These are phyloP conservation scores for Prosapia bicincta DNA, from an alignment of 2,888 invertebrate species.

Conservation along the genomic window DNA sequence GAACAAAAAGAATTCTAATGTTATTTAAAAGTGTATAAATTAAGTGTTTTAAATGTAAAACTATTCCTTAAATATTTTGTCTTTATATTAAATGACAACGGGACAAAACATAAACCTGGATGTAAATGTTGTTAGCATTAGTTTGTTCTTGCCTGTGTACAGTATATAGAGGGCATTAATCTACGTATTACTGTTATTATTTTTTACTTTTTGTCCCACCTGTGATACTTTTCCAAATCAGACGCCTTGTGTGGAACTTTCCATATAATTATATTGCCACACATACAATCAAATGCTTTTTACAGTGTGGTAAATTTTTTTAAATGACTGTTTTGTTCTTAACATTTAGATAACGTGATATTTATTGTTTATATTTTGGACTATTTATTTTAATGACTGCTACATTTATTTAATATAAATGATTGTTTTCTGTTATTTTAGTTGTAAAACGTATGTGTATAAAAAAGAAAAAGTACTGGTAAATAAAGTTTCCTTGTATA, in stretches of 20 bases:
- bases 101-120: neutral
- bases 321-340: neutral
- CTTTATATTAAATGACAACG: neutral
- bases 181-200: neutral
- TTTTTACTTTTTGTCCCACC: neutral
- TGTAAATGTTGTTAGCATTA: neutral
- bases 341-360: neutral
- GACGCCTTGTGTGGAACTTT: neutral
- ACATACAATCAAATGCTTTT: neutral
- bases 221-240: conserved; percentile 1
- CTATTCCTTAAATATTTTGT: neutral
- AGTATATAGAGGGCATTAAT: neutral
- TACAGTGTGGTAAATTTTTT: neutral
- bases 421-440: neutral
- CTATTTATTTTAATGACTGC: neutral
- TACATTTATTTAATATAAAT: neutral
- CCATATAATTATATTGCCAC: neutral
- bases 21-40: neutral
- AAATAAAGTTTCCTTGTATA: neutral
- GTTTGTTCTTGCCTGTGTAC: neutral
- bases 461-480: conserved; percentile 2
- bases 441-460: neutral
- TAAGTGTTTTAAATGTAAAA: neutral
- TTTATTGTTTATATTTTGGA: neutral
- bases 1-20: neutral